Percentiles rank a stretch among this genome's conserved stretches.
Conservation (phyloP, 2,113 vertebrate genomes). For the Chroicocephalus ridibundus region DNA sequence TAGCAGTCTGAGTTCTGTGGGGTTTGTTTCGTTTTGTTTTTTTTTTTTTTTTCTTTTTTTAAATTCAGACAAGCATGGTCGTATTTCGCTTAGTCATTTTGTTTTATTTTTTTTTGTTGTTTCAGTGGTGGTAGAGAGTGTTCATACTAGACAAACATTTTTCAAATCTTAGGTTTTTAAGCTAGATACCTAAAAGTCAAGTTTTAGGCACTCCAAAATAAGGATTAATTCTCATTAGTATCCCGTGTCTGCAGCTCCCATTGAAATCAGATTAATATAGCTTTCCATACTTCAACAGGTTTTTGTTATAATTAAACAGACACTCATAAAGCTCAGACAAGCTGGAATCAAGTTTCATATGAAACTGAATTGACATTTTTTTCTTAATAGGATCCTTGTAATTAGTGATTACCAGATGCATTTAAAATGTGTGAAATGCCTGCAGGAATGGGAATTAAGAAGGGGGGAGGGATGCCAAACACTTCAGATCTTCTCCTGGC, state of each 20-base stretch:
- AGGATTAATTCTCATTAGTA: neutral
- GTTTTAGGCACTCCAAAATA: neutral
- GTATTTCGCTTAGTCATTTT: neutral
- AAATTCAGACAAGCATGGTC: neutral
- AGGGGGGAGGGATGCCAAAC: neutral
- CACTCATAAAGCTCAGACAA: conserved; percentile 52
- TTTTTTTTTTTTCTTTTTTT: too few relatives aligned
- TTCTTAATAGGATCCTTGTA: conserved; percentile 40
- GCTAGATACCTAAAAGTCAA: neutral
- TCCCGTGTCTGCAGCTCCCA: neutral
- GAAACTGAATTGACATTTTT: neutral
- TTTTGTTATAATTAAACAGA: conserved; percentile 53
- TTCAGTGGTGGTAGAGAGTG: fast-evolving
- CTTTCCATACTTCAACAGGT: conserved; percentile 2
- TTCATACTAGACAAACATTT: neutral
- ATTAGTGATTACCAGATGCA: conserved; percentile 62
- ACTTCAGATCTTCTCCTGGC: conserved; percentile 32
- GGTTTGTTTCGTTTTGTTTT: too few relatives aligned
- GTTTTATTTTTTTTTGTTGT: neutral
- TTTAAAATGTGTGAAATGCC: conserved; percentile 53
- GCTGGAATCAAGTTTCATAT: conserved; percentile 35
- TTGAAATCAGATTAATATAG: neutral
- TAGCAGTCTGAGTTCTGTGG: neutral
- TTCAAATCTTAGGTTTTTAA: neutral
- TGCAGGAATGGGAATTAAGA: conserved; percentile 21